Percentiles rank a stretch among this genome's conserved stretches.
Evolutionary conservation across 2,113 vertebrate genomes (phyloP).

Genomic region (Genyomyrus donnyi): DNA sequence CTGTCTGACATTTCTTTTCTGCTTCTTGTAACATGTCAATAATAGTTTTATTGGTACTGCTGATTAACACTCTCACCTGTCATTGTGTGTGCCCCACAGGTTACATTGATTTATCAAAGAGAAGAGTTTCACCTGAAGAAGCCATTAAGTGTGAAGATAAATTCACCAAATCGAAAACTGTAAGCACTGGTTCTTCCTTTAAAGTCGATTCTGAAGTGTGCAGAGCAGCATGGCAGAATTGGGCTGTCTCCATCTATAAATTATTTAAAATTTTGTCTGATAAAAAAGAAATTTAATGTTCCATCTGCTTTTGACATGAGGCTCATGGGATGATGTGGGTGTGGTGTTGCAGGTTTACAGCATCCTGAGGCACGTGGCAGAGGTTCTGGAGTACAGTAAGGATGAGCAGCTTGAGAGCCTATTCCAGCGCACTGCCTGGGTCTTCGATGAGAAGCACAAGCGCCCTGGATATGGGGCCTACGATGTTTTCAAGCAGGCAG

Average conservation of each 20-base stretch:
- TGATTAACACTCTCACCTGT: neutral
- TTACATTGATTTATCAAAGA: slow-evolving; percentile 96
- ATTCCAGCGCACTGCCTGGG: slow-evolving; percentile 95
- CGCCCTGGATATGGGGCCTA: slow-evolving; percentile 93
- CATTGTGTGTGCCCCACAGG: slow-evolving; percentile 51
- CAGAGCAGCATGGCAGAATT: neutral
- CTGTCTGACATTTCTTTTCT: neutral
- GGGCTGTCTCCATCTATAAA: neutral
- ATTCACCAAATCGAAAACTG: slow-evolving; percentile 98
- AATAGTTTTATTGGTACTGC: neutral
- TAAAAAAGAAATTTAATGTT: neutral
- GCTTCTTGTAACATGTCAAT: neutral
- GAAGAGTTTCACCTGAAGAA: slow-evolving; percentile 97
- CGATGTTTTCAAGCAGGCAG: slow-evolving; percentile 94
- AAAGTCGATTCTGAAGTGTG: neutral
- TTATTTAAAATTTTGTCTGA: neutral
- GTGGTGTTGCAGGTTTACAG: slow-evolving; percentile 78
- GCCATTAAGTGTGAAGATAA: slow-evolving; percentile 98
- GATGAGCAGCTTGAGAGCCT: slow-evolving; percentile 94
- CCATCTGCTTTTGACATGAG: neutral
- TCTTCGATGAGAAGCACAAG: slow-evolving; percentile 96
- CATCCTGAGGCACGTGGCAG: slow-evolving; percentile 92
- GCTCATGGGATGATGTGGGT: neutral
- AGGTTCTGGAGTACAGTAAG: slow-evolving; percentile 91
- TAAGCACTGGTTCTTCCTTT: slow-evolving; percentile 52